phyloP scores from a whole-genome alignment of 1,140 invertebrate genomes.

The Drosophila quadrilineata region DNA sequence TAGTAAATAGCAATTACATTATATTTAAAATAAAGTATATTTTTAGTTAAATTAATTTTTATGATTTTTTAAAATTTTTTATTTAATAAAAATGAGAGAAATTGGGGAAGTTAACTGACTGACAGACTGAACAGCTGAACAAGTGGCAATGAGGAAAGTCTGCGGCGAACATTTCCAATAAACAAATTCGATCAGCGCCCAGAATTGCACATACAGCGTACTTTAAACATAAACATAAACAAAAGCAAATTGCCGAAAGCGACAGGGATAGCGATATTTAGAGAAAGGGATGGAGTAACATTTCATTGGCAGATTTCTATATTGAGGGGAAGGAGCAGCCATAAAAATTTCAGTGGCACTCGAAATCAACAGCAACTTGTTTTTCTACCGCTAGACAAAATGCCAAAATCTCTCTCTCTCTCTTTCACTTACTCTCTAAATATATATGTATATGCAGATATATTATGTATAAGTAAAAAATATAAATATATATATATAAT shows the following conservation, averaged over 20 bases:
- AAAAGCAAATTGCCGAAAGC: slow-evolving; percentile 19
- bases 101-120: no score
- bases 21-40: no score
- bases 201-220: slow-evolving; percentile 70
- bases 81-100: no score
- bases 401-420: slow-evolving; percentile 43
- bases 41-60: no score
- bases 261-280: not conserved
- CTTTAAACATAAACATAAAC: slow-evolving; percentile 75
- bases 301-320: no score
- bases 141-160: slow-evolving; percentile 72
- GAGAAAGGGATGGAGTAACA: not conserved
- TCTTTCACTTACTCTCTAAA: no score
- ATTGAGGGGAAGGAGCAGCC: slow-evolving; percentile 19
- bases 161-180: slow-evolving; percentile 67
- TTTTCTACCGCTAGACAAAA: slow-evolving; percentile 67
- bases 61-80: no score
- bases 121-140: slow-evolving; percentile 28
- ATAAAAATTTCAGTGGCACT: slow-evolving; percentile 70
- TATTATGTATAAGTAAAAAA: slow-evolving; percentile 4
- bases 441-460: not conserved
- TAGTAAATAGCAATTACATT: no score
- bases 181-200: slow-evolving; percentile 72
- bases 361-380: slow-evolving; percentile 64
- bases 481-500: not conserved